Evolutionary conservation across 92 coral and sea anemone species (phyloP).

Genomic region (Zoanthus sansibaricus): DNA sequence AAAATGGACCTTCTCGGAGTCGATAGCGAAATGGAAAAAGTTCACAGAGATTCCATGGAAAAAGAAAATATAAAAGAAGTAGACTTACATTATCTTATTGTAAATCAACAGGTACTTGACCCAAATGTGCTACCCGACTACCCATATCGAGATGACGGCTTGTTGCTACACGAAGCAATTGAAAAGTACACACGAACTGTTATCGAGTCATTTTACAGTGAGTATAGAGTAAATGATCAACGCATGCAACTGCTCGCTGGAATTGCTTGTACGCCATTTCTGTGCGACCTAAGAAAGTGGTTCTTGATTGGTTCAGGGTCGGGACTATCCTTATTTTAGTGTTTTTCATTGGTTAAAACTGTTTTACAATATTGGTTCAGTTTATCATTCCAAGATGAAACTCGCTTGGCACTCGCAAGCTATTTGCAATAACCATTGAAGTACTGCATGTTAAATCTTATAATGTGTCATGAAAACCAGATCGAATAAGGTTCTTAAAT

Average conservation of each 20-base stretch:
- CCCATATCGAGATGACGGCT: conserved; percentile 94
- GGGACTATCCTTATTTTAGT: no score
- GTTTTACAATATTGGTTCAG: no score
- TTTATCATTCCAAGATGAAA: not conserved
- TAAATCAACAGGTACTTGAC: conserved; percentile 70
- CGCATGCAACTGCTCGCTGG: no score
- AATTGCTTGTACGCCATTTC: no score
- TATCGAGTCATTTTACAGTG: conserved; percentile 81
- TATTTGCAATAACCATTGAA: no score
- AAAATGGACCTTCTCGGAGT: conserved; percentile 31
- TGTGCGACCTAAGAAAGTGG: no score
- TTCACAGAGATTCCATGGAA: conserved; percentile 68
- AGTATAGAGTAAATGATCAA: conserved; percentile 2
- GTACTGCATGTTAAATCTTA: no score
- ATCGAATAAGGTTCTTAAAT: no score
- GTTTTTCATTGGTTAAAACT: no score
- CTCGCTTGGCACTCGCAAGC: no score
- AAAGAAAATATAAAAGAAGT: conserved; percentile 60
- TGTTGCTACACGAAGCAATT: conserved; percentile 80
- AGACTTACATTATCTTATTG: conserved; percentile 23
- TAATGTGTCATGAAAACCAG: no score
- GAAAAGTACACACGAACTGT: conserved; percentile 76
- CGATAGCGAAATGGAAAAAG: conserved; percentile 81
- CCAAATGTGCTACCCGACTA: conserved; percentile 83
- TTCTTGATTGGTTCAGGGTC: no score